A percentile compares a stretch with the other conserved stretches of the same genome.
phyloP scores from a whole-genome alignment of 2,797 vertebrate genomes.

The Pangasius sanitwongsei region DNA sequence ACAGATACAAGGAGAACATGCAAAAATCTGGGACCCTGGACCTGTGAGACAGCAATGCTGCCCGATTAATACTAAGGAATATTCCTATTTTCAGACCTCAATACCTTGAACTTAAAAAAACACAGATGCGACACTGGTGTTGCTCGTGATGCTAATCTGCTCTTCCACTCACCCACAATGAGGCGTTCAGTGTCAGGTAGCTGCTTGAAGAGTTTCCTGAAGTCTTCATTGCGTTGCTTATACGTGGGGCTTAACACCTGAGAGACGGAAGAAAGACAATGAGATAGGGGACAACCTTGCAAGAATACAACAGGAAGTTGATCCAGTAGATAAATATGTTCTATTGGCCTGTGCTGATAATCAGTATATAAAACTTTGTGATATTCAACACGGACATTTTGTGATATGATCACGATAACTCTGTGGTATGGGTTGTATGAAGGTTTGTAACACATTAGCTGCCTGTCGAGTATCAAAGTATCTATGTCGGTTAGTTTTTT shows the following conservation, averaged over 20 bases:
- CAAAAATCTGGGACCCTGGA: background rate
- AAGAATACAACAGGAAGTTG: background rate
- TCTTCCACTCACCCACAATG: slow-evolving; percentile 90
- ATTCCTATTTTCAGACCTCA: background rate
- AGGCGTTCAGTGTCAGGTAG: slow-evolving; percentile 97
- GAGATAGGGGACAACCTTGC: background rate
- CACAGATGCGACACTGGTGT: background rate
- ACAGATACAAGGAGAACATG: background rate
- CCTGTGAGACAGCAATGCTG: background rate
- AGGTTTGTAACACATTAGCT: background rate
- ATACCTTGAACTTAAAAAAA: background rate
- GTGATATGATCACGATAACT: background rate
- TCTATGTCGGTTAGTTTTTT: background rate
- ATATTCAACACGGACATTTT: background rate
- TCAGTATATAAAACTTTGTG: background rate
- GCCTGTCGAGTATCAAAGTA: background rate
- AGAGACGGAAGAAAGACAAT: slow-evolving; percentile 9
- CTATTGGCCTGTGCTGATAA: background rate
- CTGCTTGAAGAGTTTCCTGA: slow-evolving; percentile 99
- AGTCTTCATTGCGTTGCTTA: slow-evolving; percentile 98
- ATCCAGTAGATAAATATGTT: background rate
- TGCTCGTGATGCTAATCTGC: background rate
- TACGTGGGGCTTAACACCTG: slow-evolving; percentile 98
- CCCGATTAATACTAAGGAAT: background rate
- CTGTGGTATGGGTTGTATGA: background rate